Base-by-base conservation (phyloP, 2,888 invertebrate species). In the Eulithis prunata region DNA sequence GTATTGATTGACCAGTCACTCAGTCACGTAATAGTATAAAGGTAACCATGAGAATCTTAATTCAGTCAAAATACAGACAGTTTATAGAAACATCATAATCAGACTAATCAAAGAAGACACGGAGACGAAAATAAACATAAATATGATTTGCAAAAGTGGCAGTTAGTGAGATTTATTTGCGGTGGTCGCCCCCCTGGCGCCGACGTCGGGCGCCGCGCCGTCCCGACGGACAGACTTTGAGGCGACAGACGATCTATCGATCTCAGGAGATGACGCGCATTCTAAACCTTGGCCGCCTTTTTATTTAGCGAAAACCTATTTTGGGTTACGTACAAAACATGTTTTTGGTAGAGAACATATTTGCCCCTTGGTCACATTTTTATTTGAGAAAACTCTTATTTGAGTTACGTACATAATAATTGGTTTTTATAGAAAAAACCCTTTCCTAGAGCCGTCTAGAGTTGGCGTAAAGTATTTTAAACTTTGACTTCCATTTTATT, bases 151-250 rank as follows among this genome's bases (percentile, higher is more conserved):
- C 71, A 73, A 73, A 73, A 78, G 75, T 74, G 75, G 75, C 71
- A 73, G 79, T 78, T 83, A 78, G 77, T 75, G 69, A 80, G 84
- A 87, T 87, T 83, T 86, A 83, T 85, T 79, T 78, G 72, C 76
- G 66, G 71, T 72, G 56, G 69, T 53, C 84, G 90, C 69, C 91
- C 91, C 91, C 90, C 68, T 75, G 91, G 89, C 91, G 92, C 90
- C 87, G 69, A n/a, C 69, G 72, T 68, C 71, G 85, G 59, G 89
- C 91, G 91, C 86, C 91, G 85, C 77, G 86, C 89, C 77, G 91
- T 90, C 92, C 91, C 90, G 90, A 64, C 90, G 85, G 83, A 71
- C 89, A 91, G 92, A 91, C 92, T 78, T 74, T 69, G 70, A 72
- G 91, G 84, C 90, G 84, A 74, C 82, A 76, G 71, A 73, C 70